Evolutionary conservation across 2,797 vertebrate species (phyloP).

Genomic region (Pyrocephalus nanus): DNA sequence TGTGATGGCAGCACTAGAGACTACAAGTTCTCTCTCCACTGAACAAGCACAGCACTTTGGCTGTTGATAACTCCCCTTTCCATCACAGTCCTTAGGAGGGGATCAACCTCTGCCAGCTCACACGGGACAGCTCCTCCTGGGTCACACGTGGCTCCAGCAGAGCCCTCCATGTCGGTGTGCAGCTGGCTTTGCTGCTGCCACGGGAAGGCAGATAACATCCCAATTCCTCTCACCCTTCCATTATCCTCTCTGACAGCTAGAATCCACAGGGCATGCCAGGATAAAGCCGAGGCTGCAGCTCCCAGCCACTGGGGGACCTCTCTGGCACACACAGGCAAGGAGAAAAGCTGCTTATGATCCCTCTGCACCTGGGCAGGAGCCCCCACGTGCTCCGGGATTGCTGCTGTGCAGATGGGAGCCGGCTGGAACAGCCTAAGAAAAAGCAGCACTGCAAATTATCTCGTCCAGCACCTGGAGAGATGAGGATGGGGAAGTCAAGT

Average conservation of each 20-base stretch:
- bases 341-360: background rate
- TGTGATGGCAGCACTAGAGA: background rate
- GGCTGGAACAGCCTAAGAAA: background rate
- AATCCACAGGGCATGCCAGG: background rate
- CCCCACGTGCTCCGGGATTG: rapidly evolving
- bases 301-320: background rate
- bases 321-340: background rate
- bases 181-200: background rate
- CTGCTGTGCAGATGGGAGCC: background rate
- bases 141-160: background rate
- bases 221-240: background rate
- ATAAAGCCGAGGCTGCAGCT: background rate
- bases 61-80: background rate
- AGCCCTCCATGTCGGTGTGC: rapidly evolving
- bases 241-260: background rate
- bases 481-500: background rate
- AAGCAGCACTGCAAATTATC: background rate
- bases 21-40: background rate
- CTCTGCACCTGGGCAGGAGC: background rate
- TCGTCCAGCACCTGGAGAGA: background rate
- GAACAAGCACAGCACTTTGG: background rate
- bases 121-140: background rate
- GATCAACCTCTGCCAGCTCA: background rate
- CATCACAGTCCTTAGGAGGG: background rate
- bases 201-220: background rate